phyloP scores from a whole-genome alignment of 2,797 vertebrate genomes.

The Pampus argenteus region DNA sequence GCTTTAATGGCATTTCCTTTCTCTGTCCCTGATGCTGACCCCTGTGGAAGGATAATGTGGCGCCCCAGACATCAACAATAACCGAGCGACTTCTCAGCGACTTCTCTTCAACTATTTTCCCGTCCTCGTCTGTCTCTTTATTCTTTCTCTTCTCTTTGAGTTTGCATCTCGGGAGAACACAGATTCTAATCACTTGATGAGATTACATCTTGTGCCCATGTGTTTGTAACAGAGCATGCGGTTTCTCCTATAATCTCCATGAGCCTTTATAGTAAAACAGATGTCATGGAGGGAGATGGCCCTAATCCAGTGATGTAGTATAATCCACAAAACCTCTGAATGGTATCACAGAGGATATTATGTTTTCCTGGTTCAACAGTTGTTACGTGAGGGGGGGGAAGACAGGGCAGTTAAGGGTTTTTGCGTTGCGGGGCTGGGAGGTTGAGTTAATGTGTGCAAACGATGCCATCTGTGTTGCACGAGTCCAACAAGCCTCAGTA shows the following conservation, averaged over 20 bases:
- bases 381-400: conserved; percentile 23
- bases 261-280: conserved; percentile 73
- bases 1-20: neutral
- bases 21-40: neutral
- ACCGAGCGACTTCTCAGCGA: no score
- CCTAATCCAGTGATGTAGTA: conserved; percentile 73
- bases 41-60: conserved; percentile 5
- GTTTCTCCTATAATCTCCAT: conserved; percentile 69
- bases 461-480: neutral
- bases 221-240: conserved; percentile 75
- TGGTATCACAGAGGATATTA: conserved; percentile 59
- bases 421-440: neutral
- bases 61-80: no score
- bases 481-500: conserved; percentile 18
- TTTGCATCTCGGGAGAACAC: conserved; percentile 45
- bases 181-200: conserved; percentile 80
- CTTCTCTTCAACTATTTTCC: conserved; percentile 23
- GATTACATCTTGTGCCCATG: conserved; percentile 78
- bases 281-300: conserved; percentile 67
- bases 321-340: conserved; percentile 71
- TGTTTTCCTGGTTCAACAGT: conserved; percentile 41
- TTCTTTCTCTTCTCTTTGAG: conserved; percentile 60
- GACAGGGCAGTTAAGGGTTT: neutral
- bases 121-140: conserved; percentile 43
- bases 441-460: conserved; percentile 14